These are phyloP conservation scores for Oncorhynchus gorbuscha DNA, from an alignment of 2,113 vertebrate genomes.

Conservation along the genomic window DNA sequence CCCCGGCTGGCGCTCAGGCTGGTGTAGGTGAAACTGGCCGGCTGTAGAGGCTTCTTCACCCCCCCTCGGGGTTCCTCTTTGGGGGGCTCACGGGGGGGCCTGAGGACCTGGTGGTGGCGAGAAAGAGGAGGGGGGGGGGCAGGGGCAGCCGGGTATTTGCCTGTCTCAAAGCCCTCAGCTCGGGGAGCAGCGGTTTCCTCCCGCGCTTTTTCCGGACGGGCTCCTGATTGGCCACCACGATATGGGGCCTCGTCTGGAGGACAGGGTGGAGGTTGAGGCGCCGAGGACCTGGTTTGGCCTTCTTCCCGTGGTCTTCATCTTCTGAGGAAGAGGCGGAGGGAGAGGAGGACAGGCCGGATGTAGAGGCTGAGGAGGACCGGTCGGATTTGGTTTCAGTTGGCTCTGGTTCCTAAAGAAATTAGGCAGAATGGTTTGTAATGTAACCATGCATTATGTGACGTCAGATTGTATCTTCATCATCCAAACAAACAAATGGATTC, in stretches of 20 bases:
- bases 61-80: slow-evolving; percentile 49
- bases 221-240: slow-evolving; percentile 81
- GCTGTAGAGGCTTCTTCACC: slow-evolving; percentile 70
- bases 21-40: slow-evolving; percentile 72
- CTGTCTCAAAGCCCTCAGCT: slow-evolving; percentile 78
- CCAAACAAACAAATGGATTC: neutral
- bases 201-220: slow-evolving; percentile 82
- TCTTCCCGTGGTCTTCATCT: slow-evolving; percentile 82
- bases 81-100: slow-evolving; percentile 52
- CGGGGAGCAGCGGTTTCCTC: slow-evolving; percentile 84
- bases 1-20: slow-evolving; percentile 45
- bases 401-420: slow-evolving; percentile 66
- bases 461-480: neutral
- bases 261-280: slow-evolving; percentile 69
- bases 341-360: slow-evolving; percentile 68
- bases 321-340: slow-evolving; percentile 84
- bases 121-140: slow-evolving; percentile 23
- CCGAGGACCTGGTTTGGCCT: slow-evolving; percentile 76
- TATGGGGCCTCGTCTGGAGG: slow-evolving; percentile 88
- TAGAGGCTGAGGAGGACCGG: slow-evolving; percentile 72
- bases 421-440: neutral
- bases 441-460: neutral
- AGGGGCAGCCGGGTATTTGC: slow-evolving; percentile 55
- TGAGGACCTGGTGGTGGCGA: slow-evolving; percentile 75
- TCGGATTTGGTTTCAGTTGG: slow-evolving; percentile 68